phyloP scores from a whole-genome alignment of 2,113 vertebrate genomes.

The Gopherus flavomarginatus region DNA sequence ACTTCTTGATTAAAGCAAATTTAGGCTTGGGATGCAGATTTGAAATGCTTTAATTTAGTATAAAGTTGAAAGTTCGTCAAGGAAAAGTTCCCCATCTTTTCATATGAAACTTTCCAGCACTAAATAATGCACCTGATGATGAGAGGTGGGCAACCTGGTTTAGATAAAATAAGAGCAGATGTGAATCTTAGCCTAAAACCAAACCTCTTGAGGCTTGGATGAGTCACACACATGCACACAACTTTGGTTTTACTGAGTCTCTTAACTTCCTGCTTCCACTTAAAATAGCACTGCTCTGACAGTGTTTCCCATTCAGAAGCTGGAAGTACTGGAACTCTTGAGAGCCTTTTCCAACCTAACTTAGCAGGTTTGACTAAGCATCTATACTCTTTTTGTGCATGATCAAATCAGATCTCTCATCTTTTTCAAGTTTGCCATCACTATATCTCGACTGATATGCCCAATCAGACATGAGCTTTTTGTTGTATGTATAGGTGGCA shows the following conservation, averaged over 20 bases:
- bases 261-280: background rate
- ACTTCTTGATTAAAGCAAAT: background rate
- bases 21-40: background rate
- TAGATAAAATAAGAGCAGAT: background rate
- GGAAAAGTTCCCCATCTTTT: background rate
- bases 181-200: conserved; percentile 11
- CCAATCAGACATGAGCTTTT: background rate
- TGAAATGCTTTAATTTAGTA: background rate
- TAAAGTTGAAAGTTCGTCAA: background rate
- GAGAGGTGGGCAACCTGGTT: background rate
- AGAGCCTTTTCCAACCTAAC: background rate
- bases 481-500: background rate
- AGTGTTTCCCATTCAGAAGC: conserved; percentile 9
- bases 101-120: background rate
- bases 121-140: background rate
- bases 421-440: background rate
- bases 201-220: conserved; percentile 17
- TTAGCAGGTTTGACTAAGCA: background rate
- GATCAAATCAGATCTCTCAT: background rate
- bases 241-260: conserved; percentile 10
- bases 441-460: background rate
- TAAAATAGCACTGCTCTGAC: rapidly evolving
- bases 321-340: background rate
- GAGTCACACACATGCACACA: background rate
- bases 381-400: background rate